Evolutionary conservation across 1,140 invertebrate genomes (phyloP), one percentile per base, ranked within the genome.

Genomic region (Bombus difficillimus): DNA sequence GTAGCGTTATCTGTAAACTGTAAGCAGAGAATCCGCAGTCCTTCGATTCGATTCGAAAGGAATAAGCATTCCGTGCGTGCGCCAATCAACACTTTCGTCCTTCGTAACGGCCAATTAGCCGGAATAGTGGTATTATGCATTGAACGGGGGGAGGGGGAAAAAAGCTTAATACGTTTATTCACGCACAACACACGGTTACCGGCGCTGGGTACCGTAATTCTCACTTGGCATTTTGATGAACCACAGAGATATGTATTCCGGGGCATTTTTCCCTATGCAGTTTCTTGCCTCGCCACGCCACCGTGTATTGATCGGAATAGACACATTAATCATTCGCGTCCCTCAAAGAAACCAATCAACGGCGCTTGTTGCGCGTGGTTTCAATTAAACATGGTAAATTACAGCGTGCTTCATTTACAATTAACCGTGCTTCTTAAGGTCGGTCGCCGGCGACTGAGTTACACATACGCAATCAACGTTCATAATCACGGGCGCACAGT

Each of bases 341-440:
- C 64, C 53, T 75, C 69, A 88, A 87, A 88, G 89, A 87, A 90
- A 90, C 85, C 83, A 90, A 90, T 90, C 89, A 90, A 80, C 87
- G 80, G 34, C 81, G 83, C 86, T 90, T 90, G 89, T 90, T 90
- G 86, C 83, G 80, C 89, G 79, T 88, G 86, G 86, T 90, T 90
- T 90, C 89, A 90, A 90, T 90, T 90, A 90, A 90, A 90, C 88
- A 59, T 80, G 88, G 86, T 90, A 90, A 90, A 90, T 90, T 90
- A 86, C 89, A 62, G 66, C 86, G 86, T 72, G 89, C 83, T 88
- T 90, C 89, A 86, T 90, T 90, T 90, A 90, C 86, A 90, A 90
- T 90, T 90, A 90, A 90, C 89, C 79, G 79, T 37, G 64, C 79
- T 90, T 90, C 89, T 90, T 90, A 72, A 85, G 86, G 86, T 88